Evolutionary conservation across 2,797 vertebrate genomes (phyloP), one percentile per base, ranked within the genome.

Genomic region (Cetoscarus ocellatus): DNA sequence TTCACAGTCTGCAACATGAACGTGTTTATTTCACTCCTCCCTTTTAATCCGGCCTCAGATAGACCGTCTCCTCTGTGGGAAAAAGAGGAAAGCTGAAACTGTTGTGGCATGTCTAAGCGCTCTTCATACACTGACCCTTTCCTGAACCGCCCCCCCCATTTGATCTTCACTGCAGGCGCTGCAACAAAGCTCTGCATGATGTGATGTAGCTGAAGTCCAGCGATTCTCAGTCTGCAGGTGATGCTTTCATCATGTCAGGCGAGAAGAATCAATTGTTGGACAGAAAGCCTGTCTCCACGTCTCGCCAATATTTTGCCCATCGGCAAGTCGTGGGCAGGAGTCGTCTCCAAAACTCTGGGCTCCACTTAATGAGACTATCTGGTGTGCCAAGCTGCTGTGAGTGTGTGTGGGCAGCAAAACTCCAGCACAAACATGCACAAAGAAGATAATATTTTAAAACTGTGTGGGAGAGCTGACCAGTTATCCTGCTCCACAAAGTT

Each of bases 321-420:
- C 7, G 63, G 84, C 80, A 78, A 67, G 57, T 80, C 42, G 15
- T 10, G 40, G 69, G 70, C 73, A 67, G 50, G 68, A 79, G 73
- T 34, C n/a, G 12, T 61, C 64, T 80, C 18, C 7, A 72, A 73
- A 80, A 73, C 70, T 59, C 55, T 58, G 63, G 60, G 74, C 65
- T 76, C 65, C 55, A 44, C 43, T 72, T 91, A 90, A 90, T 91
- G 89, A 91, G 87, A 80, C 75, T 43, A 79, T 78, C 82, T 62
- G 53, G 76, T 10, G 75, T 68, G 72, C 80, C 72, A 78, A 87
- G 83, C 82, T 82, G 85, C 67, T 88, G 72, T 74, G 13, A 57
- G 49, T 73, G 57, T 12, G 61, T 62, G 18, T 66, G 55, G 69
- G 54, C 65, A 0, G 3, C 6, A 66, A 69, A 19, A 15, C 75